Percentiles rank a stretch among this genome's conserved stretches.
Conservation (phyloP, 2,113 vertebrate genomes). For the Chloropsis hardwickii region DNA sequence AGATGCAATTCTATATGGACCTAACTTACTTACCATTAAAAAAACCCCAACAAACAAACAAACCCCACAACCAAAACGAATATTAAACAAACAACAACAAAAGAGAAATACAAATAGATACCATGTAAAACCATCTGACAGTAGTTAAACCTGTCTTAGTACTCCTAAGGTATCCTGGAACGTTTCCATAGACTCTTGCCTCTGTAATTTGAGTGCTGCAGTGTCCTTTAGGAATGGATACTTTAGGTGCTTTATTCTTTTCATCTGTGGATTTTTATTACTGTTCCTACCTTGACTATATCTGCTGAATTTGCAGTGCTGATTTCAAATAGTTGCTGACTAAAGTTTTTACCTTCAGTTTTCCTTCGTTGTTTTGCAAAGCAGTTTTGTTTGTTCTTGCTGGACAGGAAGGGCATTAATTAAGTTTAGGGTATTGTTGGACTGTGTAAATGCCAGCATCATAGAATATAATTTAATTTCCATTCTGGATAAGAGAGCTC, state of each 20-base stretch:
- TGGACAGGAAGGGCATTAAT: neutral
- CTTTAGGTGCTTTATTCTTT: neutral
- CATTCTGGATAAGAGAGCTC: neutral
- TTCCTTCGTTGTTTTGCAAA: slow-evolving; percentile 12
- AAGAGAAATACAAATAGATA: neutral
- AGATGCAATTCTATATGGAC: neutral
- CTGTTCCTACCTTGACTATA: neutral
- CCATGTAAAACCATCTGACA: neutral
- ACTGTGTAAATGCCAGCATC: neutral
- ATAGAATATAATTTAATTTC: neutral
- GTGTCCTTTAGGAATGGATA: slow-evolving; percentile 15
- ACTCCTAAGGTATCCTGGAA: neutral
- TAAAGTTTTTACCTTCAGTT: slow-evolving; percentile 45
- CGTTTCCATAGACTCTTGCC: neutral
- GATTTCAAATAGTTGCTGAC: slow-evolving; percentile 42
- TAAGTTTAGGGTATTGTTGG: neutral
- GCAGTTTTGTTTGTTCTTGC: neutral
- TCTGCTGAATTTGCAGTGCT: slow-evolving; percentile 45
- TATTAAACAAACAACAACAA: neutral
- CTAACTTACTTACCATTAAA: neutral
- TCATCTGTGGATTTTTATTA: slow-evolving; percentile 42
- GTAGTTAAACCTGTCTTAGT: neutral
- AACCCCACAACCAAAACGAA: neutral
- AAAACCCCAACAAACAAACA: accelerated
- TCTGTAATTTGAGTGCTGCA: neutral